Base-by-base conservation (phyloP, 2,113 vertebrate species). In the Oncorhynchus tshawytscha region DNA sequence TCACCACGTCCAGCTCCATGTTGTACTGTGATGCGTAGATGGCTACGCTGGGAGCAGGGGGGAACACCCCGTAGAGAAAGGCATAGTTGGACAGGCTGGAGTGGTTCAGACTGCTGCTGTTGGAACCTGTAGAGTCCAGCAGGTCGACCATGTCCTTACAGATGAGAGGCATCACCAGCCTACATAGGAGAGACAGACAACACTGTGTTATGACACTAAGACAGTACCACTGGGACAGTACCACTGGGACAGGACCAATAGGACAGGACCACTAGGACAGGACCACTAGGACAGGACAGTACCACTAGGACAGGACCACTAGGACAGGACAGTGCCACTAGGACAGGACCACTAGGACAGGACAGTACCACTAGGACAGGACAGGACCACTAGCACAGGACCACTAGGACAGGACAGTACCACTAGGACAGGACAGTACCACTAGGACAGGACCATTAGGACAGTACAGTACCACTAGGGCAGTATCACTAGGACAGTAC, bases 81-180 rank as follows among this genome's bases (percentile, higher is more conserved):
- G 97, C 97, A 85, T 96, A 99, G 91, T 99, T 98, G 5, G 96
- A 96, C 85, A 99, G 89, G 84, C 97, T 98, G 65, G 95, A 97
- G 81, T 97, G 97, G 90, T 99, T 99, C 72, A 93, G 87, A 13
- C 78, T 34, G 0, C 81, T 94, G 62, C 80, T 94, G 90, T 94
- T 89, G 51, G 3, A 18, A 3, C 85, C 92, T 0, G 88, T 92
- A 11, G 91, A 91, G 78, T 99, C 96, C 90, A 99, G 81, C 68
- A 99, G 91, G 76, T 99, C 96, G 79, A 99, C 95, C 96, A 99
- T 96, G 92, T 98, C 96, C 91, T 97, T 96, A 87, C 97, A 98
- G 68, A 99, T 93, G 89, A 99, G 92, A 0, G 98, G 98, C 94
- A 99, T 94, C 89, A 98, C 90, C 84, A 99, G 88, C 69, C 97